phyloP scores from a whole-genome alignment of 2,888 invertebrate species.

The Drosophila seclusa region DNA sequence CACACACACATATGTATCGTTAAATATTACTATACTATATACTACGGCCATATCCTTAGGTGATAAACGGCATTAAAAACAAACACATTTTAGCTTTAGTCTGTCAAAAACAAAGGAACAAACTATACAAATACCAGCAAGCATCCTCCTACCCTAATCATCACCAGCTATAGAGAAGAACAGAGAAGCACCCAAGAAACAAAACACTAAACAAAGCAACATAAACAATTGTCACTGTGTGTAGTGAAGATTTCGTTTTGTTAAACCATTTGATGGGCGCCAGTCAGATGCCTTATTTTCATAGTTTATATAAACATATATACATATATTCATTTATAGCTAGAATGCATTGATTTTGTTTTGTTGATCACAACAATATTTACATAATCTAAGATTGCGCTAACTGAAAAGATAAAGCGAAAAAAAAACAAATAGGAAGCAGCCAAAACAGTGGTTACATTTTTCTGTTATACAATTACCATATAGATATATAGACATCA shows the following conservation, averaged over 20 bases:
- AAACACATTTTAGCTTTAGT: conserved; percentile 66
- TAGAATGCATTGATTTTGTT: conserved; percentile 49
- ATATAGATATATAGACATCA: conserved; percentile 58
- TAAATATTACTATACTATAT: conserved; percentile 31
- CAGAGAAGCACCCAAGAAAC: not conserved
- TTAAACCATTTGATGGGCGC: conserved; percentile 55
- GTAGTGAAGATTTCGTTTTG: conserved; percentile 39
- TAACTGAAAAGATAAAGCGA: conserved; percentile 36
- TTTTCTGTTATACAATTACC: conserved; percentile 74
- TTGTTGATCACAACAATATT: conserved; percentile 55
- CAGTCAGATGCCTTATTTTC: conserved; percentile 53
- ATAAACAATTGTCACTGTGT: conserved; percentile 30
- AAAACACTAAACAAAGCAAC: conserved; percentile 2
- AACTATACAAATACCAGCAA: conserved; percentile 37
- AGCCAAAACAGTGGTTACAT: conserved; percentile 42
- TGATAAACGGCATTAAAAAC: conserved; percentile 30
- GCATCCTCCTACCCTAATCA: conserved; percentile 45
- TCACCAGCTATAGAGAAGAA: conserved; percentile 37
- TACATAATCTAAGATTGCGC: conserved; percentile 54
- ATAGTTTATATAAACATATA: conserved; percentile 64
- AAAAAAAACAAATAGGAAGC: conserved; percentile 21
- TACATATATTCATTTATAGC: conserved; percentile 32
- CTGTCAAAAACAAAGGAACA: conserved; percentile 25
- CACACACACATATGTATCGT: conserved; percentile 45
- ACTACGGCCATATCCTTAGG: conserved; percentile 29